A percentile compares a stretch with the other conserved stretches of the same genome.
Conservation (phyloP, 2,888 invertebrate species). For the Fragum whitleyi region DNA sequence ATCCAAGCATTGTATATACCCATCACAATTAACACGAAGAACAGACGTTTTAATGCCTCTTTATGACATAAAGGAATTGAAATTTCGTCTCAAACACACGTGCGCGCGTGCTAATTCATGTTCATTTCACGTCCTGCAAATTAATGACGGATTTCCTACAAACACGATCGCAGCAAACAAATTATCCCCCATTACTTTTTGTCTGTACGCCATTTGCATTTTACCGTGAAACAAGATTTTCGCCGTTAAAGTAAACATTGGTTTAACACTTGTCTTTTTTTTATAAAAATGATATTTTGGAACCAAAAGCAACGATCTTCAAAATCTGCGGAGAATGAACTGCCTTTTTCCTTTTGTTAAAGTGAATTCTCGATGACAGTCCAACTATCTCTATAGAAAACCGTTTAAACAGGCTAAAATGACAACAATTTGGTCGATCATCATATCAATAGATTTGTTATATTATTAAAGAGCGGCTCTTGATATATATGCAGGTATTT, state of each 20-base stretch:
- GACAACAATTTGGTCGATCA: too few relatives aligned
- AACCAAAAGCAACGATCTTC: too few relatives aligned
- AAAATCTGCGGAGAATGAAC: too few relatives aligned
- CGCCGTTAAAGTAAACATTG: constrained; percentile 62
- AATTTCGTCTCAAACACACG: constrained; percentile 27
- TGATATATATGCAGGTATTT: too few relatives aligned
- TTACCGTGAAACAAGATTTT: constrained; percentile 66
- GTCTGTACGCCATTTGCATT: constrained; percentile 50
- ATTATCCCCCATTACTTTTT: constrained; percentile 34
- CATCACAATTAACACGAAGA: background rate
- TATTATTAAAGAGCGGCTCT: too few relatives aligned
- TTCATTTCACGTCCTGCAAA: constrained; percentile 64
- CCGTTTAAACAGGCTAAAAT: too few relatives aligned
- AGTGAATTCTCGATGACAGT: too few relatives aligned
- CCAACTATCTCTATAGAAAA: too few relatives aligned
- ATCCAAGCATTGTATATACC: background rate
- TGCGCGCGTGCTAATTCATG: constrained; percentile 33
- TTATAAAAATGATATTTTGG: background rate
- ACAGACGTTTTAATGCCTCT: constrained; percentile 18
- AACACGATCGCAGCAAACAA: constrained; percentile 40
- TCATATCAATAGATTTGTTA: too few relatives aligned
- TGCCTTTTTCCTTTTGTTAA: too few relatives aligned
- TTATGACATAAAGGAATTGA: background rate
- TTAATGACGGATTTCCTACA: constrained; percentile 51
- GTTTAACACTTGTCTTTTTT: constrained; percentile 25